These are phyloP conservation scores for Notodonta ziczac DNA, from an alignment of 2,888 invertebrate species.

Conservation along the genomic window DNA sequence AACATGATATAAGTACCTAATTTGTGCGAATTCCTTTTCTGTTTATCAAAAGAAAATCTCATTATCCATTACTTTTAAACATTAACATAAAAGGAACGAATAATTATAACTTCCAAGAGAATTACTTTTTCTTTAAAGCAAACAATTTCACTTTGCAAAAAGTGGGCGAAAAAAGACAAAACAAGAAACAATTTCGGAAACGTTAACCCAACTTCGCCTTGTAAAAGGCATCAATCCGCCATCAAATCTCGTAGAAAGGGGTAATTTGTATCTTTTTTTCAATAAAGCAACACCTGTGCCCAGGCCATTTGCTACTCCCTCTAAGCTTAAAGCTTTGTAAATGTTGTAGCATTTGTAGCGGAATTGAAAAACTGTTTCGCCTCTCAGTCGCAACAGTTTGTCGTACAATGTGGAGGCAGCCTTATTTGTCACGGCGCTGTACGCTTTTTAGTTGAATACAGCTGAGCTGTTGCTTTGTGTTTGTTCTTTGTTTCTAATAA, in stretches of 20 bases:
- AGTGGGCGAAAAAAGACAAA: constrained; percentile 28
- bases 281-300: constrained; percentile 81
- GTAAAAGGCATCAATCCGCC: constrained; percentile 59
- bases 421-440: constrained; percentile 35
- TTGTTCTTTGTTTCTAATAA: constrained; percentile 19
- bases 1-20: background rate
- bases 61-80: constrained; percentile 4
- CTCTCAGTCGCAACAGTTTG: constrained; percentile 65
- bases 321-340: constrained; percentile 78
- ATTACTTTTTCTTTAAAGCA: constrained; percentile 1
- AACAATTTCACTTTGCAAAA: constrained; percentile 26
- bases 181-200: constrained; percentile 42
- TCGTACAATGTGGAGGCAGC: constrained; percentile 40
- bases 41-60: constrained; percentile 7
- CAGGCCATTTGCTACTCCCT: constrained; percentile 67
- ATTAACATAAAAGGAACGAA: background rate
- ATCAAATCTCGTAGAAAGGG: constrained; percentile 70
- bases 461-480: constrained; percentile 20
- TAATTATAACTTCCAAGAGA: constrained; percentile 3
- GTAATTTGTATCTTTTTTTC: constrained; percentile 82
- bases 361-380: constrained; percentile 80
- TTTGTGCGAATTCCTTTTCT: background rate
- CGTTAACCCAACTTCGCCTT: constrained; percentile 38
- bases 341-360: constrained; percentile 78
- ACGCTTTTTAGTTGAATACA: constrained; percentile 27